phyloP scores from a whole-genome alignment of 2,888 invertebrate species.

The Lithophane leautieri region DNA sequence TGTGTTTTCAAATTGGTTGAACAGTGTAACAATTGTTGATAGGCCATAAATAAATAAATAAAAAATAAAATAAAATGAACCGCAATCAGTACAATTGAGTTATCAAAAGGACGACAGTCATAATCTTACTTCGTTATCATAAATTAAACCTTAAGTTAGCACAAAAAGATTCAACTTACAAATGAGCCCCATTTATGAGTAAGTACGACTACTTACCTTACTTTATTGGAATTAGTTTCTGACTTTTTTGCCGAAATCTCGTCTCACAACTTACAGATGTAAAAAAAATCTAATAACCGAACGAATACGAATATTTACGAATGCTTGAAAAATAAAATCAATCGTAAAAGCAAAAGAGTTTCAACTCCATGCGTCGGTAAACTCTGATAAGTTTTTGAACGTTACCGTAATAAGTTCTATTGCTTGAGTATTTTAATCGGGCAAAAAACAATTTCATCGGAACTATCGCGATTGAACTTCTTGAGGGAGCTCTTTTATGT shows the following conservation, averaged over 20 bases:
- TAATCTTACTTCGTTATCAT: neutral
- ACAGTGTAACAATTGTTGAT: no score
- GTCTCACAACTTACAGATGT: constrained; percentile 26
- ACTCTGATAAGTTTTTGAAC: constrained; percentile 50
- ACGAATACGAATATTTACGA: constrained; percentile 37
- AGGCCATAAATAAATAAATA: no score
- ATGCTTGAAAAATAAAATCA: constrained; percentile 27
- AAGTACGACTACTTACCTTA: constrained; percentile 1
- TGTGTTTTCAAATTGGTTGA: no score
- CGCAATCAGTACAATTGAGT: neutral
- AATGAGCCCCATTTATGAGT: constrained; percentile 17
- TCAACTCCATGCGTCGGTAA: constrained; percentile 30
- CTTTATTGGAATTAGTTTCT: constrained; percentile 24
- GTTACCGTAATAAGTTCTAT: constrained; percentile 29
- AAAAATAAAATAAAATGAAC: neutral
- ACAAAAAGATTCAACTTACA: neutral
- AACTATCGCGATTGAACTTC: constrained; percentile 36
- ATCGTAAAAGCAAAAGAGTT: constrained; percentile 42
- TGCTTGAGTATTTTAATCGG: constrained; percentile 40
- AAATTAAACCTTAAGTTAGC: neutral
- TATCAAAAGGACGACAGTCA: neutral
- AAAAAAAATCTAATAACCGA: constrained; percentile 44
- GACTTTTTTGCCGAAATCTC: constrained; percentile 14
- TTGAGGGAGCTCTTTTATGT: constrained; percentile 22
- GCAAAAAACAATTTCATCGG: constrained; percentile 29